These are phyloP conservation scores for Torymus texanus DNA, from an alignment of 2,888 invertebrate species.

Conservation along the genomic window DNA sequence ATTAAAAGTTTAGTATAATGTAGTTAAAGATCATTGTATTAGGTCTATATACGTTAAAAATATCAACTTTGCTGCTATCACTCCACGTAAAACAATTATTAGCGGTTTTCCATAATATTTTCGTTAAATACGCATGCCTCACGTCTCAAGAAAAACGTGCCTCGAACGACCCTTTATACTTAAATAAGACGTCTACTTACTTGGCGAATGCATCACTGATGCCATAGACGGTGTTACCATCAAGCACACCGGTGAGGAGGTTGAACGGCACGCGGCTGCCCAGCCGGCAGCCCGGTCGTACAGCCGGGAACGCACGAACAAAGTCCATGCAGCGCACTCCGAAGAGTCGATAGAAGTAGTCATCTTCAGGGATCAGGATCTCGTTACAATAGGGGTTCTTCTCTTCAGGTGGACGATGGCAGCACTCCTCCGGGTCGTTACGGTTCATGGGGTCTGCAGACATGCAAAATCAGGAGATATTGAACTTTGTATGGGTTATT, in stretches of 20 bases:
- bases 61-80: too few species aligned
- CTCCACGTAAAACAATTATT: too few species aligned
- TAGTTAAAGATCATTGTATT: too few species aligned
- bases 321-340: slow-evolving; percentile 92
- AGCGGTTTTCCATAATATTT: too few species aligned
- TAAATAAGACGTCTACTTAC: slow-evolving; percentile 70
- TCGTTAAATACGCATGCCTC: too few species aligned
- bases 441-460: slow-evolving; percentile 86
- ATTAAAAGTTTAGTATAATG: too few species aligned
- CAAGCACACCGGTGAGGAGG: slow-evolving; percentile 89
- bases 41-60: too few species aligned
- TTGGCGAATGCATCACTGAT: slow-evolving; percentile 88
- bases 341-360: slow-evolving; percentile 91
- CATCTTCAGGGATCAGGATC: slow-evolving; percentile 90
- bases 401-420: slow-evolving; percentile 86
- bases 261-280: slow-evolving; percentile 91
- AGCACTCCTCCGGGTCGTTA: slow-evolving; percentile 94
- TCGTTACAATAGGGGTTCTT: slow-evolving; percentile 95
- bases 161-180: too few species aligned
- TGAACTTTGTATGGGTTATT: too few species aligned
- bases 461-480: not conserved
- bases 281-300: slow-evolving; percentile 90
- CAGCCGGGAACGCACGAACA: slow-evolving; percentile 91
- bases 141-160: too few species aligned
- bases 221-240: slow-evolving; percentile 94